A percentile compares a stretch with the other conserved stretches of the same genome.
phyloP scores from a whole-genome alignment of 23 tunicate genomes.

The Trididemnum clinides region DNA sequence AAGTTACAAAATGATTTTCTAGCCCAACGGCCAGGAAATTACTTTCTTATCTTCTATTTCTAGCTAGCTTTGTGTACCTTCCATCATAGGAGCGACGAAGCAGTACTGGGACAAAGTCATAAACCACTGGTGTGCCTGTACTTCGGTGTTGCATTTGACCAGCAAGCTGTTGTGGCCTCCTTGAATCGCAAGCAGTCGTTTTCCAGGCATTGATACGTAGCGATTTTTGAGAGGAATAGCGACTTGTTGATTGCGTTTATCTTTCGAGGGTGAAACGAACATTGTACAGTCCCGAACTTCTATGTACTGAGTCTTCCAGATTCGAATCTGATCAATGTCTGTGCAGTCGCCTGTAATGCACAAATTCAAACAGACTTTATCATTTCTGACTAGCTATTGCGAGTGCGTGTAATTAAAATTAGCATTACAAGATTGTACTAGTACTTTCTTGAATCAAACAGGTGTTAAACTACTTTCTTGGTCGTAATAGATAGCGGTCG shows the following conservation, averaged over 20 bases:
- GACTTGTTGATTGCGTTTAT: not conserved
- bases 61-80: too few species aligned
- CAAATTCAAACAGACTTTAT: too few species aligned
- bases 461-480: too few species aligned
- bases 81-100: conserved; percentile 61
- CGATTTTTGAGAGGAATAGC: conserved; percentile 10
- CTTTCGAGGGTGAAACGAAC: not conserved
- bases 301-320: conserved; percentile 23
- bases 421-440: too few species aligned
- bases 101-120: conserved; percentile 47
- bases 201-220: conserved; percentile 31
- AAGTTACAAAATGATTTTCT: too few species aligned
- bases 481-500: too few species aligned
- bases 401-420: too few species aligned
- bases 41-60: too few species aligned
- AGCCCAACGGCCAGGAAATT: too few species aligned
- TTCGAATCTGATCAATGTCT: conserved; percentile 24
- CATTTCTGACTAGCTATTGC: too few species aligned
- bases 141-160: conserved; percentile 19
- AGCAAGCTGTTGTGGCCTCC: conserved; percentile 2
- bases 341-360: conserved; percentile 10
- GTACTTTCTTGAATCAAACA: too few species aligned
- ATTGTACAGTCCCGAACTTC: conserved; percentile 23
- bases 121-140: conserved; percentile 35
- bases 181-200: conserved; percentile 21